Percentiles rank a stretch among this genome's conserved stretches.
Evolutionary conservation across 2,888 invertebrate species (phyloP).

Genomic region (Apantesis nais): DNA sequence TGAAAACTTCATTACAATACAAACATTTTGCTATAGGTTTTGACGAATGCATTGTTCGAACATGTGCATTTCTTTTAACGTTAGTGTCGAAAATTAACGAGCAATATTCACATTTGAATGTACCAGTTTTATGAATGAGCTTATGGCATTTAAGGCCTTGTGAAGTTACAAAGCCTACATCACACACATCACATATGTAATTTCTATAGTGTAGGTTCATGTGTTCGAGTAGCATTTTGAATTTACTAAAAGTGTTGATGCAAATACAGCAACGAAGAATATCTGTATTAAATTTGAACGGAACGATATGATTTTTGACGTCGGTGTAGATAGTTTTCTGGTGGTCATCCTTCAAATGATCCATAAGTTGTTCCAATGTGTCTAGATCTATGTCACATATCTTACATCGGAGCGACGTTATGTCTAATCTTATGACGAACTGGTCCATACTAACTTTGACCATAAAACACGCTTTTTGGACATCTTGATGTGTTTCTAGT

Average conservation of each 20-base stretch:
- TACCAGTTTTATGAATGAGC: slow-evolving; percentile 31
- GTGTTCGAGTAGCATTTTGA: slow-evolving; percentile 55
- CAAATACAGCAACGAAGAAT: slow-evolving; percentile 50
- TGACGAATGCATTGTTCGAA: not conserved
- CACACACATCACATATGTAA: slow-evolving; percentile 55
- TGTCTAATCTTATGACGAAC: slow-evolving; percentile 62
- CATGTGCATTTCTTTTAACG: slow-evolving; percentile 7
- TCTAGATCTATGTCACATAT: slow-evolving; percentile 29
- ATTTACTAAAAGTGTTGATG: slow-evolving; percentile 41
- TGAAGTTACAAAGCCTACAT: slow-evolving; percentile 45
- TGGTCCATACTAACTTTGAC: slow-evolving; percentile 40
- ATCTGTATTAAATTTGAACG: slow-evolving; percentile 59
- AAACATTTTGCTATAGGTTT: slow-evolving; percentile 48
- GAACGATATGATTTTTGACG: slow-evolving; percentile 55
- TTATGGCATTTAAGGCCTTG: slow-evolving; percentile 27
- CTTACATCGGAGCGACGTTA: slow-evolving; percentile 50
- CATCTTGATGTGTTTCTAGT: slow-evolving; percentile 48
- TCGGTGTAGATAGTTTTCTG: slow-evolving; percentile 32
- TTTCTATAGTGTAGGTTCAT: slow-evolving; percentile 57
- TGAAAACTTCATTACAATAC: slow-evolving; percentile 42
- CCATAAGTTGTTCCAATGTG: slow-evolving; percentile 25
- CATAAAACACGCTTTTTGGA: slow-evolving; percentile 50
- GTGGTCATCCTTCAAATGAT: slow-evolving; percentile 30
- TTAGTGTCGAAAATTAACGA: slow-evolving; percentile 27
- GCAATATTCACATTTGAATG: slow-evolving; percentile 50